Percentiles rank a stretch among this genome's conserved stretches.
These are phyloP conservation scores for Strongylocentrotus purpuratus DNA, from an alignment of 35 echinoderm and acorn worm genomes.

Conservation along the genomic window DNA sequence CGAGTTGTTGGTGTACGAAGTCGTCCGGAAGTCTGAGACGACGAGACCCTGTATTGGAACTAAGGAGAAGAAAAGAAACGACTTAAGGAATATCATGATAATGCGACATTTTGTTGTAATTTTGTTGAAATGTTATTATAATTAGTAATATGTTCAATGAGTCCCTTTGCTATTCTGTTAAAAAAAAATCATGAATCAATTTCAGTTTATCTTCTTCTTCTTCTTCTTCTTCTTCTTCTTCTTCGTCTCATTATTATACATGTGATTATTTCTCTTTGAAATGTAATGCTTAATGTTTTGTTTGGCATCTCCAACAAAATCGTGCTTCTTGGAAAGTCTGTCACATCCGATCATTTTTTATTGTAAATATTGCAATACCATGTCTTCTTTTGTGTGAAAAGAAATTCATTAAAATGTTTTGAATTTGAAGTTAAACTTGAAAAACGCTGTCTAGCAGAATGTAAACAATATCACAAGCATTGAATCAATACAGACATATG, in stretches of 20 bases:
- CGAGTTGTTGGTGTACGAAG: neutral
- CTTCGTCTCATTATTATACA: too few species aligned
- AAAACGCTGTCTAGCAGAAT: neutral
- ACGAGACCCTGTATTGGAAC: neutral
- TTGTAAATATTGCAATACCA: neutral
- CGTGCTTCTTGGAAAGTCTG: neutral
- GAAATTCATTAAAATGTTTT: too few species aligned
- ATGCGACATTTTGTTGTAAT: neutral
- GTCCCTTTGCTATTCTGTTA: too few species aligned
- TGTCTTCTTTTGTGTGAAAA: too few species aligned
- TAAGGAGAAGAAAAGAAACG: neutral
- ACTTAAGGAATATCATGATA: neutral
- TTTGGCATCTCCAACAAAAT: neutral
- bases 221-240: too few species aligned
- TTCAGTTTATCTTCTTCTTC: too few species aligned
- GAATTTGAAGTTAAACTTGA: neutral
- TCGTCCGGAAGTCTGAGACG: conserved; percentile 32
- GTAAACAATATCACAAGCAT: neutral
- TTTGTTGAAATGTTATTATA: too few species aligned
- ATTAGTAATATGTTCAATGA: too few species aligned
- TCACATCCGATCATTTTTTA: neutral
- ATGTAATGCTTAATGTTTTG: neutral
- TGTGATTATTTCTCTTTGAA: too few species aligned
- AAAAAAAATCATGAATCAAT: too few species aligned
- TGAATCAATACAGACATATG: neutral